Conservation (phyloP, 1,140 invertebrate species). For the Drosophila insularis region DNA sequence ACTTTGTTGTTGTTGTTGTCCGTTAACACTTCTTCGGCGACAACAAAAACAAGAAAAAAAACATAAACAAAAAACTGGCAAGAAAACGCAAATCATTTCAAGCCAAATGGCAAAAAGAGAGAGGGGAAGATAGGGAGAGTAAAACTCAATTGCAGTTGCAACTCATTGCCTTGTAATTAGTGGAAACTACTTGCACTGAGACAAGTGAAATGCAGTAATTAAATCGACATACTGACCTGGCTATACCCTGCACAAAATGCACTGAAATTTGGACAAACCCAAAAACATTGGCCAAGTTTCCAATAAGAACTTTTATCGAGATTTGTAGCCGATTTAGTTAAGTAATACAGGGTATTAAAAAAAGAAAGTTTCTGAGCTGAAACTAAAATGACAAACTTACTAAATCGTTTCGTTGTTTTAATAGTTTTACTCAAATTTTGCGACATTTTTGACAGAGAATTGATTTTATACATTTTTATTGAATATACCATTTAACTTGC, state of each 20-base stretch:
- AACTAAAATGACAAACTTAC: no score
- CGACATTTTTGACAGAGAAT: neutral
- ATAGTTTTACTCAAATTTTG: neutral
- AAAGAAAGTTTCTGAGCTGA: no score
- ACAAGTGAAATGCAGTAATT: conserved; percentile 37
- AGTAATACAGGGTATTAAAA: no score
- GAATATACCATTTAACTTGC: neutral
- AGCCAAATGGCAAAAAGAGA: conserved; percentile 1
- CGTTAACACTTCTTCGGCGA: conserved; percentile 46
- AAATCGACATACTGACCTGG: no score
- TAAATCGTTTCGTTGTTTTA: no score
- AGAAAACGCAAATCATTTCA: conserved; percentile 62
- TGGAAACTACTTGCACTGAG: conserved; percentile 71
- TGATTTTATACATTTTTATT: neutral
- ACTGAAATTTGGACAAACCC: no score
- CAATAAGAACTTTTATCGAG: no score
- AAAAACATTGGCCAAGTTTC: no score
- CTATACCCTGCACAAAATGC: no score
- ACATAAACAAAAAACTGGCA: neutral
- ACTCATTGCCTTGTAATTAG: conserved; percentile 79
- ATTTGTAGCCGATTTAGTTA: no score
- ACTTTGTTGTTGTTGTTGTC: conserved; percentile 11
- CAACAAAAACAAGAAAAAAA: conserved; percentile 6
- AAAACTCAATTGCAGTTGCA: conserved; percentile 40
- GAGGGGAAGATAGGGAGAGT: neutral